Evolutionary conservation across 2,888 invertebrate species (phyloP).

Genomic region (Poecilobothrus nobilitatus): DNA sequence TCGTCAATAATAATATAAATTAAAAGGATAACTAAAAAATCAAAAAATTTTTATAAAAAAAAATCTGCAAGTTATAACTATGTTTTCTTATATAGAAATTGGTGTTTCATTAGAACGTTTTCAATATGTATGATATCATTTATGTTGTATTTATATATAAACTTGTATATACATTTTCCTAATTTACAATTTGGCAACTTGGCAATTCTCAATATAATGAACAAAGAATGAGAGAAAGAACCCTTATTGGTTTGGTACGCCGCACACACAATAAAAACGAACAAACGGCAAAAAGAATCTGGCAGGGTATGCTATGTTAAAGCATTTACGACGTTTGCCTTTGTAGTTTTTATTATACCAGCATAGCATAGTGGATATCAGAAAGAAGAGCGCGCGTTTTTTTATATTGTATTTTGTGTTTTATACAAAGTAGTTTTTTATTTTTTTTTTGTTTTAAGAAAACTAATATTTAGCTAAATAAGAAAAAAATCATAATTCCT

Average conservation of each 20-base stretch:
- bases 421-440: background rate
- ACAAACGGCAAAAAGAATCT: constrained; percentile 14
- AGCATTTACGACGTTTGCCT: constrained; percentile 12
- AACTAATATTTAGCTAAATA: background rate
- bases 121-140: constrained; percentile 11
- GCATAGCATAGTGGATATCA: background rate
- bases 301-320: constrained; percentile 5
- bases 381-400: constrained; percentile 24
- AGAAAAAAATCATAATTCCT: background rate
- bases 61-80: no score
- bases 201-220: constrained; percentile 25
- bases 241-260: constrained; percentile 13
- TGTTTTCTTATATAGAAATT: background rate
- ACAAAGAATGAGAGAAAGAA: constrained; percentile 22
- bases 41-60: no score
- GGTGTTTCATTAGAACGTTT: background rate
- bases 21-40: background rate
- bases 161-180: no score
- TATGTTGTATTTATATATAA: constrained; percentile 10
- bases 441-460: background rate
- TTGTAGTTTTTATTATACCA: constrained; percentile 6
- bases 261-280: constrained; percentile 18
- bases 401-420: constrained; percentile 2
- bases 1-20: no score
- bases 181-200: constrained; percentile 26